These are phyloP conservation scores for Folsomia candida DNA, from an alignment of 2,888 invertebrate genomes.

Conservation along the genomic window DNA sequence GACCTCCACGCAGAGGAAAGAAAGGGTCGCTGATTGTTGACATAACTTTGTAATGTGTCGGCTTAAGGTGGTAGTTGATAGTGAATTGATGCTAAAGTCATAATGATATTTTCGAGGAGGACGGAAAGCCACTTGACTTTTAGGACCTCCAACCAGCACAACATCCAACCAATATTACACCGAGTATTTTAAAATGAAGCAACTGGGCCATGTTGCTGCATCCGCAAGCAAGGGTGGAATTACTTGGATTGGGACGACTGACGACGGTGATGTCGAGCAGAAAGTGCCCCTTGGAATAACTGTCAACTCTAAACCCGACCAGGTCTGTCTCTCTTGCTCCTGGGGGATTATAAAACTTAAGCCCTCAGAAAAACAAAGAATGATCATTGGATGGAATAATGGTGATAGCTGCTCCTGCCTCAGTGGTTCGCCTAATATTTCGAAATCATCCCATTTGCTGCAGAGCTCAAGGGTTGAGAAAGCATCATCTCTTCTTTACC, in stretches of 20 bases:
- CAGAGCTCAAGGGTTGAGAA: not conserved
- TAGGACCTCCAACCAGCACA: conserved; percentile 4
- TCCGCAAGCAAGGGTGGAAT: not conserved
- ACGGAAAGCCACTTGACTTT: not conserved
- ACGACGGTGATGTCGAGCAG: not conserved
- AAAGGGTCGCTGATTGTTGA: too few relatives aligned
- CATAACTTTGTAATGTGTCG: conserved; percentile 12
- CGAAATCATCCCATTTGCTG: not conserved
- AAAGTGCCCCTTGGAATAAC: not conserved
- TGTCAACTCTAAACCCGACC: not conserved
- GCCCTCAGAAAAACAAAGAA: not conserved
- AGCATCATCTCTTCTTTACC: too few relatives aligned
- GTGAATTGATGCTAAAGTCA: too few relatives aligned
- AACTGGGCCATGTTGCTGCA: not conserved
- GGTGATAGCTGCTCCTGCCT: not conserved
- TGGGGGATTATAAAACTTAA: not conserved
- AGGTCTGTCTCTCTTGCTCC: not conserved
- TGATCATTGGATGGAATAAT: too few relatives aligned
- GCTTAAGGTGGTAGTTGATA: conserved; percentile 4
- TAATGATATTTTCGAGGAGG: not conserved
- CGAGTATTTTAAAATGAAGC: not conserved
- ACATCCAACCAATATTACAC: not conserved
- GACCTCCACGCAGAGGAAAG: too few relatives aligned
- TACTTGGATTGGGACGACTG: not conserved
- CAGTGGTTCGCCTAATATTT: too few relatives aligned